Conservation (phyloP, 2,888 invertebrate genomes). For the Catocala nupta region DNA sequence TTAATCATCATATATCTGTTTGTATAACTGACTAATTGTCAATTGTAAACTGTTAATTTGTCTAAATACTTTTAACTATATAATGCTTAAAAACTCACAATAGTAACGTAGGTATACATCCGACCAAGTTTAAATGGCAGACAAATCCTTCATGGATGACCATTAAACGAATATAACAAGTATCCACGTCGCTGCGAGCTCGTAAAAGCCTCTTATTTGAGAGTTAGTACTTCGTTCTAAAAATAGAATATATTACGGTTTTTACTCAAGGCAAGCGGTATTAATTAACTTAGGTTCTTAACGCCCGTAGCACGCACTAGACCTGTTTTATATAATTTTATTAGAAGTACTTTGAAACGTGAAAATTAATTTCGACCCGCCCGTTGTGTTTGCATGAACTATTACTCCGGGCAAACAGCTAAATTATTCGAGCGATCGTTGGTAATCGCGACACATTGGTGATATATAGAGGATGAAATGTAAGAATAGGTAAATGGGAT, state of each 20-base stretch:
- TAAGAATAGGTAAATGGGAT: no score
- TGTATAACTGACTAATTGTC: no score
- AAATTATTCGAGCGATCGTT: background rate
- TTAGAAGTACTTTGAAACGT: conserved; percentile 10
- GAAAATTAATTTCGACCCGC: conserved; percentile 4
- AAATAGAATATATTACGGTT: background rate
- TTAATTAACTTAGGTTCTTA: conserved; percentile 1
- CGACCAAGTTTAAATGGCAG: no score
- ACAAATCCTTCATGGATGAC: no score
- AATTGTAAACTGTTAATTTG: no score
- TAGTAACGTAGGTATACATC: no score
- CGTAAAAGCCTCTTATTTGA: background rate
- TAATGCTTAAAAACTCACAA: no score
- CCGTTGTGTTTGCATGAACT: conserved; percentile 12
- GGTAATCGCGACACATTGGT: background rate
- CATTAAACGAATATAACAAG: no score
- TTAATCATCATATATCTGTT: no score
- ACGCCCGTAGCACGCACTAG: background rate
- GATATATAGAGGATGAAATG: no score
- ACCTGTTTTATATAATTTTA: conserved; percentile 4
- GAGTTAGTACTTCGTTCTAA: background rate
- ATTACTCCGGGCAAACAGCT: background rate
- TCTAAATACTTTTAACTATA: no score
- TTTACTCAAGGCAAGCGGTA: background rate
- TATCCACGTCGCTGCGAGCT: background rate